Evolutionary conservation across 2,888 invertebrate species (phyloP).

Genomic region (Sarcophaga carnaria): DNA sequence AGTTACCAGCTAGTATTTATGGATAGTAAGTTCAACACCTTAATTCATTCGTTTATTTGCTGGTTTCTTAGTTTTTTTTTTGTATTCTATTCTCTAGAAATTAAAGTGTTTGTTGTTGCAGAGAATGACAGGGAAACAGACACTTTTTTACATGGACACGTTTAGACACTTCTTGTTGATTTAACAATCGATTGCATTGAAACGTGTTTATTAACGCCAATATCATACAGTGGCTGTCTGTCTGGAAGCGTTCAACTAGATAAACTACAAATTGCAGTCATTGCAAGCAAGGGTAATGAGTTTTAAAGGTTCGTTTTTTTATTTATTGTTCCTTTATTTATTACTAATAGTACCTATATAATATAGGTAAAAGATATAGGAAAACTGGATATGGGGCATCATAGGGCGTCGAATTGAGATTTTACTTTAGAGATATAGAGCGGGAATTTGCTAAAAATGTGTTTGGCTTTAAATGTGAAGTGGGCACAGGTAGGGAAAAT

Average conservation of each 20-base stretch:
- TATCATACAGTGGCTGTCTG: constrained; percentile 38
- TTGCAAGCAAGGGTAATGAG: constrained; percentile 12
- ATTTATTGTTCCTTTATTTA: background rate
- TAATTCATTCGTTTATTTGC: background rate
- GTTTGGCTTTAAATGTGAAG: too few species aligned
- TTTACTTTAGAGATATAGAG: too few species aligned
- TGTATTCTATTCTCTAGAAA: constrained; percentile 15
- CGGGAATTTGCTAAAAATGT: too few species aligned
- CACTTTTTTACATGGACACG: constrained; percentile 47
- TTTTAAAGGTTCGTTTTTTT: background rate
- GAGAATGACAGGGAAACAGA: constrained; percentile 4
- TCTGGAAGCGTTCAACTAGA: constrained; percentile 5
- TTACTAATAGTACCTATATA: background rate
- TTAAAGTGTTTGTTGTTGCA: constrained; percentile 23
- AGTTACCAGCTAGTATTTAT: constrained; percentile 21
- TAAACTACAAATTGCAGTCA: constrained; percentile 15
- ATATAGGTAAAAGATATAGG: too few species aligned
- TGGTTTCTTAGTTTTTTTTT: background rate
- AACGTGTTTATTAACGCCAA: constrained; percentile 53
- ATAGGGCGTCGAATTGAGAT: too few species aligned
- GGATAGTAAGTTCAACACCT: constrained; percentile 22
- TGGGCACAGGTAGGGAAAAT: too few species aligned
- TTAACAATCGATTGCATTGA: constrained; percentile 43
- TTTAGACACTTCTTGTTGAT: constrained; percentile 55
- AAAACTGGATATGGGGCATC: too few species aligned